Base-by-base conservation (phyloP, 2,888 invertebrate genomes). In the Drosophila barbarae region DNA sequence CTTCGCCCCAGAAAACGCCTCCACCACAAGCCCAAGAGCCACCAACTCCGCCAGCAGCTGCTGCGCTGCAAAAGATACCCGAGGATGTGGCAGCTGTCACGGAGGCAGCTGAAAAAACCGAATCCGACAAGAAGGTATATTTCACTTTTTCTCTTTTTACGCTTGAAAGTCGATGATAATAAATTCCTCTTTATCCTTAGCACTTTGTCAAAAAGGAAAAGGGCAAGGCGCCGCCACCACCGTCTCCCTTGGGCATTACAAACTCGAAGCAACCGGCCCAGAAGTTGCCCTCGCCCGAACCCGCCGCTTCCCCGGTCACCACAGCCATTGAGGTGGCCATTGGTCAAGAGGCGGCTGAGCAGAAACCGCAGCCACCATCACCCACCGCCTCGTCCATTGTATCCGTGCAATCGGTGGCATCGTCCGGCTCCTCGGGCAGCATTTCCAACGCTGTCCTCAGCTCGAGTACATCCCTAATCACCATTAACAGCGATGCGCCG, bases 181-280 rank as follows among this genome's bases (percentile, higher is more conserved):
- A 3, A 2, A 21, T 6, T 3, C 8, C 13, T 41, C 32, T 9
- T 12, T 21, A 10, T 39, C 12, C 9, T 3, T 54, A 82, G 71
- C 85, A 76, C 61, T 79, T 92, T 85, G 92, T 93, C 69, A 95
- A 94, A 89, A 94, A 94, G 87, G 95, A 95, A 85, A 95, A 96
- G 88, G 95, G 95, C 66, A 95, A 95, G 64, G 95, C 95, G 44
- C 95, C 95, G 59, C 95, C 95, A 28, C 90, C 90, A 44, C 89
- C 90, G 26, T 68, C 84, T 30, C 95, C 95, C 12, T 92, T 92
- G 63, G 44, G 88, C 87, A 18, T 50, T 52, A 49, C 51, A 36
- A 42, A 64, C 18, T 56, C 55, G 3, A 44, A 46, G 41, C 51
- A 30, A 34, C 28, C 49, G 12, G 47, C 50, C 26, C 78, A 80